Evolutionary conservation across 2,113 vertebrate genomes (phyloP), one percentile per base, ranked within the genome.

Genomic region (Siniperca knerii): DNA sequence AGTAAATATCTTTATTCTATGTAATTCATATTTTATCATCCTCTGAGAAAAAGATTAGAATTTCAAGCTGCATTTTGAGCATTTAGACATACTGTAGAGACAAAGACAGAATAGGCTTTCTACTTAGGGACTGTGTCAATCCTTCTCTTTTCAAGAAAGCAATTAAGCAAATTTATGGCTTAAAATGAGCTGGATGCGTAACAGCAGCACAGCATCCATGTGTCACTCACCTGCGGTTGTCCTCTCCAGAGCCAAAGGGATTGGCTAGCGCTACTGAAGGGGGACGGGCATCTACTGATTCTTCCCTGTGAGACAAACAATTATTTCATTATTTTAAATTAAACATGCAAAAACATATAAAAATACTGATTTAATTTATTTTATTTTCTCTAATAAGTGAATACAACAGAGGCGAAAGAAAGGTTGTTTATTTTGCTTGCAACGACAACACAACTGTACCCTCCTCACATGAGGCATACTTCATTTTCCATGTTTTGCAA

Each of bases 181-280:
- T 58, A 21, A 65, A 73, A 74, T 57, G 8, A 64, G 40, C 12
- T 75, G 60, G 58, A 21, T 57, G 66, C 64, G 10, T 16, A 33
- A 40, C 12, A 50, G 8, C 12, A 37, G 42, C 33, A 52, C n/a
- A 62, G 42, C 25, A 9, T 76, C n/a, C 3, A 58, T 33, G 58
- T 52, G 60, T 61, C 29, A 74, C 68, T 93, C 65, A 96, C 95
- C 89, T 90, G 79, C 86, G 92, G n/a, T 93, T 88, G 55, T 95
- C 91, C 46, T 94, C 94, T 65, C 89, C 82, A 35, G 91, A 81
- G 21, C 92, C 91, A 72, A 96, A 96, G 23, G 95, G 95, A 90
- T 96, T 95, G 52, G 74, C 79, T 50, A 93, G 48, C 21, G 23
- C 74, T 21, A 3, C 35, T 8, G 73, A n/a, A 74, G 52, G 33